Evolutionary conservation across 2,888 invertebrate genomes (phyloP).

Genomic region (Ectemnius lituratus): DNA sequence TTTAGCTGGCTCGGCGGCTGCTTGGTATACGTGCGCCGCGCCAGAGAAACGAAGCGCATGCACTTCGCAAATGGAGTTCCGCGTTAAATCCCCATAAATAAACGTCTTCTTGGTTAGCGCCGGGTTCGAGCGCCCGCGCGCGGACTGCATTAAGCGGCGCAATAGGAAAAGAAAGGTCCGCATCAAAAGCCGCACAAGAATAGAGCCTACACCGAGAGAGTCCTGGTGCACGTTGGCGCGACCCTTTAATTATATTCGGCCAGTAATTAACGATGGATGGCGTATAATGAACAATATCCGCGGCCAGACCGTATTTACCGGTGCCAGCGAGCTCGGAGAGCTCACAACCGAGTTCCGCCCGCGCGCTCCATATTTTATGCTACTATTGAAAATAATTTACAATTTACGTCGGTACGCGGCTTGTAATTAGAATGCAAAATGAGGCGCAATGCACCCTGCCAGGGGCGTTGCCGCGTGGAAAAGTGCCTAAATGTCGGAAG

Average conservation of each 20-base stretch:
- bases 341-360: neutral
- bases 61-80: slow-evolving; percentile 45
- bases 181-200: slow-evolving; percentile 36
- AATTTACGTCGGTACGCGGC: slow-evolving; percentile 49
- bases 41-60: slow-evolving; percentile 36
- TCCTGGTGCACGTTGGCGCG: neutral
- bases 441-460: slow-evolving; percentile 38
- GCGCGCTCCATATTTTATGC: slow-evolving; percentile 45
- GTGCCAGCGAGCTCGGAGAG: neutral
- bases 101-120: slow-evolving; percentile 37
- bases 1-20: slow-evolving; percentile 32
- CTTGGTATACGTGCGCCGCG: slow-evolving; percentile 34
- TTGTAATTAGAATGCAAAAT: slow-evolving; percentile 62
- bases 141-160: slow-evolving; percentile 40
- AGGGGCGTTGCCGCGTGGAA: slow-evolving; percentile 4
- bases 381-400: slow-evolving; percentile 65
- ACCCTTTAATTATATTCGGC: slow-evolving; percentile 65
- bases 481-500: slow-evolving; percentile 42
- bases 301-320: slow-evolving; percentile 52
- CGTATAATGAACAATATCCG: slow-evolving; percentile 64
- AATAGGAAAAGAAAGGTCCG: slow-evolving; percentile 16
- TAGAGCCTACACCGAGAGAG: slow-evolving; percentile 22
- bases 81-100: slow-evolving; percentile 57
- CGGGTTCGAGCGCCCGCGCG: slow-evolving; percentile 12
- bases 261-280: slow-evolving; percentile 65